Base-by-base conservation (phyloP, 2,113 vertebrate genomes). In the Gymnorhina tibicen region DNA sequence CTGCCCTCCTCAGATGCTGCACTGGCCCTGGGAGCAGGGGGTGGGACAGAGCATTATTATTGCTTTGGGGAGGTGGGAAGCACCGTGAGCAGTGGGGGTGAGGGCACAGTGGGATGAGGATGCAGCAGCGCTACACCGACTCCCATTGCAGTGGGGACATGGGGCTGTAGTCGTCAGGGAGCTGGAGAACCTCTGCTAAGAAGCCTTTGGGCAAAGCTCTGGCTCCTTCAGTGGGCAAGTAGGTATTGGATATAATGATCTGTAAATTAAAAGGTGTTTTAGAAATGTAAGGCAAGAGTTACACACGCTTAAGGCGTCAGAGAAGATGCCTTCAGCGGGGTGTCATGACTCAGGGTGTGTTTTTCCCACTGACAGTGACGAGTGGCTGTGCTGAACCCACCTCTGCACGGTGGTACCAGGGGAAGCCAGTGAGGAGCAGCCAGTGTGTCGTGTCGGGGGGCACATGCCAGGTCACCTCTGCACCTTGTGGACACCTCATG, bases 291-390 rank as follows among this genome's bases (percentile, higher is more conserved):
- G 33, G 44, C 59, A 60, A 35, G 60, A 81, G 56, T 41, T 28
- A 49, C 19, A 37, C 26, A 17, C 60, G 46, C 60, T 69, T 39
- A 27, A 33, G 55, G 50, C 53, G 66, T 58, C 63, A 74, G 46
- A 59, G 42, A 39, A 62, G 42, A 64, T 78, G 87, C 72, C 74
- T 87, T 86, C 39, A 77, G 46, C 5, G 1, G 13, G 32, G 32
- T 4, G 23, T 39, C 0, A 0, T 75, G 69, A 16, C 46, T 52
- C 6, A 41, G 64, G 64, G 37, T 58, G 3, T 0, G 0, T 66
- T 78, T 74, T 69, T 73, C 39, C 74, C 37, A 12, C 41, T 58
- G 66, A 42, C 24, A 30, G 0, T 15, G 50, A 60, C 0, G 21
- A 73, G 74, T 30, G 17, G 59, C 64, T 59, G 32, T 35, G 41